phyloP scores from a whole-genome alignment of 1,140 invertebrate genomes.

The Drosophila paulistorum region DNA sequence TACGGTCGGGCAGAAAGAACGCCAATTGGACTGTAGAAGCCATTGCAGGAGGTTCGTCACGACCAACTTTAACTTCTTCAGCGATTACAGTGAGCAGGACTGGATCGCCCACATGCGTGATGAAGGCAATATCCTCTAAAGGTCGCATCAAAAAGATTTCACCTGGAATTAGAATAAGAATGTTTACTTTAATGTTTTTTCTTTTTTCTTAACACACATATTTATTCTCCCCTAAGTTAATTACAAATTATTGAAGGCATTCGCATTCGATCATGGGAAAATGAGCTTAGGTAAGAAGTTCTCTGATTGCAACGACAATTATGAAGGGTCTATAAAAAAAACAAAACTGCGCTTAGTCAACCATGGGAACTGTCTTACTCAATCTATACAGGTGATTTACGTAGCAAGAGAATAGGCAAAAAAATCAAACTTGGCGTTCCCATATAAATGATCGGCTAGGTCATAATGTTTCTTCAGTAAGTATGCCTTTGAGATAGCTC shows the following conservation, averaged over 20 bases:
- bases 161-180: slow-evolving; percentile 84
- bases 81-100: slow-evolving; percentile 92
- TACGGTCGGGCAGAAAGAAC: slow-evolving; percentile 89
- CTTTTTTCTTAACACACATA: too few relatives aligned
- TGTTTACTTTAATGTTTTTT: too few relatives aligned
- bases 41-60: slow-evolving; percentile 89
- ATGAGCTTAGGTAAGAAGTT: slow-evolving; percentile 5
- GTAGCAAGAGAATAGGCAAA: neutral
- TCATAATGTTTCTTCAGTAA: neutral
- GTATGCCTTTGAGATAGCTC: too few relatives aligned
- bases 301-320: slow-evolving; percentile 15
- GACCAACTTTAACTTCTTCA: slow-evolving; percentile 89
- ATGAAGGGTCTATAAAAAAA: slow-evolving; percentile 1
- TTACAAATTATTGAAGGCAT: neutral
- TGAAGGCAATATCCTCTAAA: slow-evolving; percentile 89
- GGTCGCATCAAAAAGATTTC: slow-evolving; percentile 89
- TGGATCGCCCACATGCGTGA: slow-evolving; percentile 90
- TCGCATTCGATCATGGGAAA: slow-evolving; percentile 12
- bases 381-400: slow-evolving; percentile 13
- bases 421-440: neutral
- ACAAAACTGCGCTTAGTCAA: neutral
- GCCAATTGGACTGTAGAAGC: slow-evolving; percentile 91
- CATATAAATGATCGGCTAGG: neutral
- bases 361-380: slow-evolving; percentile 13
- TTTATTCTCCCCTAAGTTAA: neutral